Evolutionary conservation across 2,888 invertebrate species (phyloP), one percentile per base, ranked within the genome.

Genomic region (Habrosyne pyritoides): DNA sequence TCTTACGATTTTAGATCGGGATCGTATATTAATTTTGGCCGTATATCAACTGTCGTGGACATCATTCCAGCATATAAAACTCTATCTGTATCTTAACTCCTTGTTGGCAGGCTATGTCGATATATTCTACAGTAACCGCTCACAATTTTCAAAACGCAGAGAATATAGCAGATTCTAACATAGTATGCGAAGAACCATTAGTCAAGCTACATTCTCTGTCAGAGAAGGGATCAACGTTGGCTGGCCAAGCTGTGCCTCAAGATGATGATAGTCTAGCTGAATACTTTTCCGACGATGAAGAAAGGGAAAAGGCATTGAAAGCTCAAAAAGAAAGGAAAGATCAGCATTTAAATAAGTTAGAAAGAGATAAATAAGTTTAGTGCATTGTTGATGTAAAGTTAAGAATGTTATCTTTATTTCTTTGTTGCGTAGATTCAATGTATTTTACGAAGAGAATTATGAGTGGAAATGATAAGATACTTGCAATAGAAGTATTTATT

Each of bases 21-120:
- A n/a, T n/a, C n/a, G n/a, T n/a, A n/a, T n/a, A n/a, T n/a, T n/a
- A n/a, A n/a, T n/a, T n/a, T n/a, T n/a, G n/a, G n/a, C n/a, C n/a
- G n/a, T n/a, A n/a, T n/a, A n/a, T n/a, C n/a, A n/a, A n/a, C n/a
- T n/a, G n/a, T n/a, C n/a, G n/a, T n/a, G n/a, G n/a, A n/a, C n/a
- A n/a, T n/a, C n/a, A n/a, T n/a, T n/a, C n/a, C n/a, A n/a, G n/a
- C n/a, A n/a, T n/a, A n/a, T n/a, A n/a, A 10, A 33, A 2, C 33
- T 33, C 3, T 33, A n/a, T 33, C 2, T 33, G n/a, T 33, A 12
- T 33, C 10, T 14, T 5, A 36, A 5, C 1, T 14, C n/a, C 66
- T 53, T 55, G 6, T 63, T 89, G 89, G 21, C 84, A 94, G 94
- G 94, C 94, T 1, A 93, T 94, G 94, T 90, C 94, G 52, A 94